Base-by-base conservation (phyloP, 2,797 vertebrate species). In the Crenichthys baileyi region DNA sequence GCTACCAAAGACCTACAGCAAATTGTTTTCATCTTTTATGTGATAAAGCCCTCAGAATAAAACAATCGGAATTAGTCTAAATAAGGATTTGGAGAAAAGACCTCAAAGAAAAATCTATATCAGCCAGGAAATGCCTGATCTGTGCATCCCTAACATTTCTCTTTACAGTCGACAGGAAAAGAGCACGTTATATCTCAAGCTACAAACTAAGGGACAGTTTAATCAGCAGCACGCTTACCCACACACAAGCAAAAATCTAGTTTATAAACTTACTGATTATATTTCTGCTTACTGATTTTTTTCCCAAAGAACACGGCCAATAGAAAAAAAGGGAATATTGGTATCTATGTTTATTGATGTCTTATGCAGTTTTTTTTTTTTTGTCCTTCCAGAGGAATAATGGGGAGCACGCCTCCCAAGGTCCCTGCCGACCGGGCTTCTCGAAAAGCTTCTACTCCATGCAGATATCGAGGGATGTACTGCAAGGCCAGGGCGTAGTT, bases 381-480 rank as follows among this genome's bases (percentile, higher is more conserved):
- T 86, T 73, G 84, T 81, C 70, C 75, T 88, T 92, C 44, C 85
- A 96, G 95, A 93, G 88, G 91, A 95, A 89, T 95, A 94, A 93
- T 92, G 97, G 95, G 90, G 96, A 96, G 92, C 95, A 94, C 89
- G 95, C 96, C 77, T 91, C 95, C 89, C 94, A 92, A 89, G 93
- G 93, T 91, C 93, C 94, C 72, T 98, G 98, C 91, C 96, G 93
- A 86, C 95, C 97, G 53, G 98, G 98, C 88, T 99, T 99, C 94
- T 97, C 97, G 2, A 96, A 97, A 78, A 97, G 96, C 75, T 97
- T 96, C 91, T 99, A 98, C 94, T 96, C 97, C 4, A 95, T 96
- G 0, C 92, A 96, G 7, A 91, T 98, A 94, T 96, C 97, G 78
- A 96, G 94, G 81, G 96, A 96, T 90, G 89, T 97, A 93, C 89